Percentiles rank a stretch among this genome's conserved stretches.
Evolutionary conservation across 2,888 invertebrate genomes (phyloP).

Genomic region (Odontothrips loti): DNA sequence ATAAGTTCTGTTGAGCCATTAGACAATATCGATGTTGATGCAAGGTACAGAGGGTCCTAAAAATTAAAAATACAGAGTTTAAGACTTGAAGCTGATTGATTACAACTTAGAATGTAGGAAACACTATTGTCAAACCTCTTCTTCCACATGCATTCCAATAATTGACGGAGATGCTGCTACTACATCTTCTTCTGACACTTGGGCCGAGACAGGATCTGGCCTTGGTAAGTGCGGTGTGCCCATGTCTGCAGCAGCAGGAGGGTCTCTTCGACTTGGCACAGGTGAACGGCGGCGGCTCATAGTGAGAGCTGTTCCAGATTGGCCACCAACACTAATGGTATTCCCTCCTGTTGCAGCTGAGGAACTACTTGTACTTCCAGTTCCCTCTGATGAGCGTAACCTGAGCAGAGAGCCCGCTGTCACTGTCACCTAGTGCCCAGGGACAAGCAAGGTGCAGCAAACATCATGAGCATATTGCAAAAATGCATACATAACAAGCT

Average conservation of each 20-base stretch:
- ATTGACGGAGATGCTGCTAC: constrained; percentile 34
- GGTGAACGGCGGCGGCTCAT: constrained; percentile 38
- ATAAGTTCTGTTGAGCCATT: constrained; percentile 56
- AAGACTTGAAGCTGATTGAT: background rate
- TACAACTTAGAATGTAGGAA: background rate
- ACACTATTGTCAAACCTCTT: background rate
- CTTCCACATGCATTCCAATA: constrained; percentile 21
- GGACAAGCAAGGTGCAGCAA: constrained; percentile 11
- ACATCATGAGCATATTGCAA: background rate
- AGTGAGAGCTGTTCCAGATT: constrained; percentile 33
- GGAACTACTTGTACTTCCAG: background rate
- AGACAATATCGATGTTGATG: constrained; percentile 36
- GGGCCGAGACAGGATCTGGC: background rate
- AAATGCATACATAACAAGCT: too few species aligned
- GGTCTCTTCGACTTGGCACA: constrained; percentile 35
- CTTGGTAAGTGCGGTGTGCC: constrained; percentile 33
- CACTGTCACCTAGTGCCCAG: constrained; percentile 25
- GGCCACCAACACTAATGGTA: background rate
- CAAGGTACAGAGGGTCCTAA: constrained; percentile 39
- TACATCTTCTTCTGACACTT: constrained; percentile 33
- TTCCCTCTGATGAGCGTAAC: constrained; percentile 5
- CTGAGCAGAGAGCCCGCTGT: constrained; percentile 23
- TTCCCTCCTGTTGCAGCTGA: background rate
- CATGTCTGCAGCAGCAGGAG: constrained; percentile 33
- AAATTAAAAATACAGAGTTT: constrained; percentile 25